Base-by-base conservation (phyloP, 2,113 vertebrate genomes). In the Catharus fuscescens region DNA sequence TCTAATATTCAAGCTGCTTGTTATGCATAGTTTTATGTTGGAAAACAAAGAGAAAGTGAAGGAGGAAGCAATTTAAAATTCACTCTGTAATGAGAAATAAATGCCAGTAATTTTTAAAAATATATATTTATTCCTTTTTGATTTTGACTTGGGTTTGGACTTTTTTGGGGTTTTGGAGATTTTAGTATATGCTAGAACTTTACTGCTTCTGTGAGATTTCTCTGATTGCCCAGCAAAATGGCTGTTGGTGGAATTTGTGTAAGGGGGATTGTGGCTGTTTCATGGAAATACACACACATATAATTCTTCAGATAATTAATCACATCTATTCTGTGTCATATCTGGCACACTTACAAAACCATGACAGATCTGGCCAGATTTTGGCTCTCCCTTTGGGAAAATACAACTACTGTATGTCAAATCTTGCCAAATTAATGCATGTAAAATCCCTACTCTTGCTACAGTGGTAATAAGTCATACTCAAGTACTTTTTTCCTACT, bases 351-450 rank as follows among this genome's bases (percentile, higher is more conserved):
- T 90, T 93, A 92, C 85, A 95, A 87, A 95, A 86, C 79, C 62
- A 44, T 93, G 85, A 93, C 90, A 94, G 84, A 90, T 91, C 67
- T 94, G 93, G 67, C 92, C 94, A 95, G 85, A 86, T 94, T 94
- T 94, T 97, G 81, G 56, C 71, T 94, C 81, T 96, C 95, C 94
- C 84, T 91, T 95, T 94, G 94, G 95, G 94, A 95, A 95, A 97
- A 97, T 90, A 18, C 80, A 84, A 91, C 94, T 96, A 95, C 94
- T 92, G 94, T 94, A 73, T 94, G 91, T 94, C 85, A 90, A 66
- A 93, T 80, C 67, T 92, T 96, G 81, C 93, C 85, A 95, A 94
- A 95, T 94, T 80, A 61, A 59, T 89, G 64, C 25, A 80, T 83
- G 86, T 73, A 90, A 94, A 93, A 90, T 92, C 56, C 38, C 36